A percentile compares a stretch with the other conserved stretches of the same genome.
These are phyloP conservation scores for Drosophila diplacantha DNA, from an alignment of 2,888 invertebrate genomes.

Conservation along the genomic window DNA sequence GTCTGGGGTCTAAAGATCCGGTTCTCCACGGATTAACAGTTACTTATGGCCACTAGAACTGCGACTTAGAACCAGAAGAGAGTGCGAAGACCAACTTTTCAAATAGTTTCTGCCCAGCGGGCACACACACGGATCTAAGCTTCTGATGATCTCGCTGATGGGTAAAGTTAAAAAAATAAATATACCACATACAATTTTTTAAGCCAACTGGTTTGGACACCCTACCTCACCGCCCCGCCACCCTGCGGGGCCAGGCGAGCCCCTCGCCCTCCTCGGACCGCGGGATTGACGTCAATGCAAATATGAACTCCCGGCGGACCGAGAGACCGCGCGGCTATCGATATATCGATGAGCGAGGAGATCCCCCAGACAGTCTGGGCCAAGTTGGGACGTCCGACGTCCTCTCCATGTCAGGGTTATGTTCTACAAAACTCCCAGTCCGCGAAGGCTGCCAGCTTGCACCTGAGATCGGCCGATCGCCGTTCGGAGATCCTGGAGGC, in stretches of 20 bases:
- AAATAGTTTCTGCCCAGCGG: constrained; percentile 16
- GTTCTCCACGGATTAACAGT: constrained; percentile 20
- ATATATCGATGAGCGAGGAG: constrained; percentile 24
- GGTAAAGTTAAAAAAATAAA: constrained; percentile 5
- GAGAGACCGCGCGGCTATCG: constrained; percentile 10
- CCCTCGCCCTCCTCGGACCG: constrained; percentile 13
- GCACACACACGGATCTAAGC: constrained; percentile 29
- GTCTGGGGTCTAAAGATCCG: constrained; percentile 14
- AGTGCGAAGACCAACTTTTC: constrained; percentile 22
- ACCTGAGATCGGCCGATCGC: constrained; percentile 39
- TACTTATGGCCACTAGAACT: constrained; percentile 30
- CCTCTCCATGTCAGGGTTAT: constrained; percentile 64
- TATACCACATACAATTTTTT: constrained; percentile 7
- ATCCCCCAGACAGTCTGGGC: constrained; percentile 24
- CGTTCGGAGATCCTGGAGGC: constrained; percentile 11
- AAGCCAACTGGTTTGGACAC: constrained; percentile 35
- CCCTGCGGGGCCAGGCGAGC: constrained; percentile 10
- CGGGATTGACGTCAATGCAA: constrained; percentile 69
- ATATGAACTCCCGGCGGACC: constrained; percentile 43
- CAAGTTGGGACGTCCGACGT: constrained; percentile 12
- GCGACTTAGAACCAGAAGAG: constrained; percentile 24
- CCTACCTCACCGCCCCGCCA: constrained; percentile 9
- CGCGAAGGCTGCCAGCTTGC: constrained; percentile 45
- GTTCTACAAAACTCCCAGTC: constrained; percentile 47
- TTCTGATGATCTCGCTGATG: constrained; percentile 10